A percentile compares a stretch with the other conserved stretches of the same genome.
phyloP scores from a whole-genome alignment of 2,113 vertebrate species.

The Lichenostomus cassidix region DNA sequence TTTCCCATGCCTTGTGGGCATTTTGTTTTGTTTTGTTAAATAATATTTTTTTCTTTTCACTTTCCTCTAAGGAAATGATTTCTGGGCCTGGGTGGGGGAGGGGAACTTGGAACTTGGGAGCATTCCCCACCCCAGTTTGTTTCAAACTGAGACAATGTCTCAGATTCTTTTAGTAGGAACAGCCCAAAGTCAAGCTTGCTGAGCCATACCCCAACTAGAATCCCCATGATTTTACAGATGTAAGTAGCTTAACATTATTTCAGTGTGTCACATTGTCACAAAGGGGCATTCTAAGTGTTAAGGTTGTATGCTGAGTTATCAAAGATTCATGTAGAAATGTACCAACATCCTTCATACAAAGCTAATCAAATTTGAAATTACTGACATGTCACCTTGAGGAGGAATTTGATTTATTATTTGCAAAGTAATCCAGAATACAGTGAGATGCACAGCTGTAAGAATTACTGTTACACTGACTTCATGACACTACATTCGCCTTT shows the following conservation, averaged over 20 bases:
- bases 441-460: background rate
- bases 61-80: no score
- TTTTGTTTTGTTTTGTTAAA: no score
- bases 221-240: background rate
- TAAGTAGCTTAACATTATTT: slow-evolving; percentile 22
- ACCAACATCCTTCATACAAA: slow-evolving; percentile 60
- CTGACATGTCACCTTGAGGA: slow-evolving; percentile 35
- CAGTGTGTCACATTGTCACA: background rate
- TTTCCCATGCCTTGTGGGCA: no score
- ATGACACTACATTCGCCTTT: background rate
- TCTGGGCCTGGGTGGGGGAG: no score
- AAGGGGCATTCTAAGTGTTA: slow-evolving; percentile 64
- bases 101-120: no score
- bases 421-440: slow-evolving; percentile 36
- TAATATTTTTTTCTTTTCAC: no score
- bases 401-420: slow-evolving; percentile 53
- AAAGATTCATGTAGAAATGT: slow-evolving; percentile 50
- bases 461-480: background rate
- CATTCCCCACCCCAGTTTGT: no score
- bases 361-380: slow-evolving; percentile 75
- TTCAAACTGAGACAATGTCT: background rate
- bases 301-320: slow-evolving; percentile 58
- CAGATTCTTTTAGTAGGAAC: background rate
- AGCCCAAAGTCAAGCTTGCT: slow-evolving; percentile 4
- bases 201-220: background rate